Percentiles rank a stretch among this genome's conserved stretches.
Conservation (phyloP, 2,797 vertebrate genomes). For the Scolopax bukidnonensis region DNA sequence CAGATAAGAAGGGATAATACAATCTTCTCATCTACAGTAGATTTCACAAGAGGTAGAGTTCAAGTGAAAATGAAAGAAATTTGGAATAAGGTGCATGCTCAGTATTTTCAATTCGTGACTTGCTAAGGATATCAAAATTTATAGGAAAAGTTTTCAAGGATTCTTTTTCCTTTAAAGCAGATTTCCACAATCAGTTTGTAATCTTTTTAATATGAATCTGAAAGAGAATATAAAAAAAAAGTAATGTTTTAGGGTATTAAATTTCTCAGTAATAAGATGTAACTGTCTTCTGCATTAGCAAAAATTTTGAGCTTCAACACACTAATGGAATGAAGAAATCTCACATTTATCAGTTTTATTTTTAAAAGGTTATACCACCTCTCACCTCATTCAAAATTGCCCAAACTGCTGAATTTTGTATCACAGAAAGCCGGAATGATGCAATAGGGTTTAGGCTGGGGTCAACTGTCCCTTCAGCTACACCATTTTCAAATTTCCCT, state of each 20-base stretch:
- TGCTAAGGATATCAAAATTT: conserved; percentile 27
- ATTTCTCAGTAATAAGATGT: neutral
- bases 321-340: neutral
- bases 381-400: conserved; percentile 97
- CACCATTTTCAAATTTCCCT: conserved; percentile 94
- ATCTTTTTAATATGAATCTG: conserved; percentile 98
- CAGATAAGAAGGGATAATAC: conserved; percentile 68
- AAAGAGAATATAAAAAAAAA: conserved; percentile 70
- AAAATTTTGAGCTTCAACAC: neutral
- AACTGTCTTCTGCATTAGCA: neutral
- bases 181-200: conserved; percentile 81
- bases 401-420: conserved; percentile 96
- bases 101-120: conserved; percentile 63
- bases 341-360: neutral
- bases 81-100: conserved; percentile 76
- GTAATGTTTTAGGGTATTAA: neutral
- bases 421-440: conserved; percentile 90
- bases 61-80: conserved; percentile 73
- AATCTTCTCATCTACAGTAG: conserved; percentile 83
- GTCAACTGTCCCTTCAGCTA: conserved; percentile 91
- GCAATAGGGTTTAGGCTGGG: conserved; percentile 89
- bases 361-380: neutral
- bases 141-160: conserved; percentile 6
- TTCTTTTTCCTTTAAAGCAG: conserved; percentile 16
- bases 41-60: conserved; percentile 86